phyloP scores from a whole-genome alignment of 2,888 invertebrate genomes.

The Thyatira batis region DNA sequence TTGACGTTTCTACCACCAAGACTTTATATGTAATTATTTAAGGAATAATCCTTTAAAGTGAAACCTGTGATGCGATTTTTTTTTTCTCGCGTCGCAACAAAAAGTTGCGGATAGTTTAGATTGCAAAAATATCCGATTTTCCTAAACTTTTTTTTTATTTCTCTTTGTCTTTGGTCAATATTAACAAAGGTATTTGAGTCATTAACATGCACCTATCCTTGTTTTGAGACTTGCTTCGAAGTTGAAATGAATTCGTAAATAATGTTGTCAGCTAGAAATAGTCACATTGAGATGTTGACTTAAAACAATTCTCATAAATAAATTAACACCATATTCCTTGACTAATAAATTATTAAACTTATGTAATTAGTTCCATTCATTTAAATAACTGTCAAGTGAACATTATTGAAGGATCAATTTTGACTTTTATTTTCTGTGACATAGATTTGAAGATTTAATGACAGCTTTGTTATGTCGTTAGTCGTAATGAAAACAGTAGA shows the following conservation, averaged over 20 bases:
- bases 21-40: too few relatives aligned
- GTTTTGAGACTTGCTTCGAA: constrained; percentile 13
- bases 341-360: constrained; percentile 14
- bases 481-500: constrained; percentile 44
- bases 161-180: too few relatives aligned
- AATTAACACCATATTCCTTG: constrained; percentile 29
- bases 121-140: too few relatives aligned
- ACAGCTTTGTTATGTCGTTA: constrained; percentile 25
- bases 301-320: constrained; percentile 5
- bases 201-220: too few relatives aligned
- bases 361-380: constrained; percentile 34
- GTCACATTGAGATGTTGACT: constrained; percentile 10
- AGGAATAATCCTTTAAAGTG: too few relatives aligned
- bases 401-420: constrained; percentile 10
- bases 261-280: not conserved
- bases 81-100: too few relatives aligned
- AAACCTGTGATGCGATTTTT: too few relatives aligned
- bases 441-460: constrained; percentile 26
- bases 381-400: constrained; percentile 20
- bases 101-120: too few relatives aligned
- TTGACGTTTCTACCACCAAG: too few relatives aligned
- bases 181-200: too few relatives aligned
- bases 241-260: not conserved
- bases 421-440: constrained; percentile 14
- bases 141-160: too few relatives aligned